These are phyloP conservation scores for Suillia variegata DNA, from an alignment of 2,888 invertebrate genomes.

Conservation along the genomic window DNA sequence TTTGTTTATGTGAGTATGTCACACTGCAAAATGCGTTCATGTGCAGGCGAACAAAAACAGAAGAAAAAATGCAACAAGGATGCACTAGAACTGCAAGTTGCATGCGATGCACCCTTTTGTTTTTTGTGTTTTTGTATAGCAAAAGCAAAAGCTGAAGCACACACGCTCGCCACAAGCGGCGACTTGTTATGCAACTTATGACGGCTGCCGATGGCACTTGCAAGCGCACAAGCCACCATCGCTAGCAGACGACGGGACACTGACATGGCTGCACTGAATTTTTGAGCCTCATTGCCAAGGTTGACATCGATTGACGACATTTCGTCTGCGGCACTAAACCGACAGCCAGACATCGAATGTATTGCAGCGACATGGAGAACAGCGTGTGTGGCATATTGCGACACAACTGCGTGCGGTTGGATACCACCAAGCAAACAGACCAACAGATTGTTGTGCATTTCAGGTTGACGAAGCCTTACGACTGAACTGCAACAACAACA, in stretches of 20 bases:
- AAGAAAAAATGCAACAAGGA: not conserved
- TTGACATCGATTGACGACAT: constrained; percentile 11
- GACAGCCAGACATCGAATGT: not conserved
- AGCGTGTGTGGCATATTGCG: not conserved
- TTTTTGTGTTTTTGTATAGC: too few relatives aligned
- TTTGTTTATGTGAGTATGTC: too few relatives aligned
- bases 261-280: not conserved
- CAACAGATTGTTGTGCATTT: not conserved
- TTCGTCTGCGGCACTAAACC: not conserved
- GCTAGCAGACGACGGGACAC: not conserved
- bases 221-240: not conserved
- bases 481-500: not conserved
- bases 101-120: not conserved
- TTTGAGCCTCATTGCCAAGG: constrained; percentile 19
- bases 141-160: not conserved
- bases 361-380: not conserved
- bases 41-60: not conserved
- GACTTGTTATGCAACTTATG: constrained; percentile 1
- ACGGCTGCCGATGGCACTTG: not conserved
- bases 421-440: not conserved
- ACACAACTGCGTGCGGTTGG: not conserved
- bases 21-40: too few relatives aligned
- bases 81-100: not conserved
- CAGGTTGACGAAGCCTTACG: not conserved
- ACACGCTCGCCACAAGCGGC: not conserved